Percentiles rank a stretch among this genome's conserved stretches.
Evolutionary conservation across 2,797 vertebrate species (phyloP).

Genomic region (Limnodromus scolopaceus): DNA sequence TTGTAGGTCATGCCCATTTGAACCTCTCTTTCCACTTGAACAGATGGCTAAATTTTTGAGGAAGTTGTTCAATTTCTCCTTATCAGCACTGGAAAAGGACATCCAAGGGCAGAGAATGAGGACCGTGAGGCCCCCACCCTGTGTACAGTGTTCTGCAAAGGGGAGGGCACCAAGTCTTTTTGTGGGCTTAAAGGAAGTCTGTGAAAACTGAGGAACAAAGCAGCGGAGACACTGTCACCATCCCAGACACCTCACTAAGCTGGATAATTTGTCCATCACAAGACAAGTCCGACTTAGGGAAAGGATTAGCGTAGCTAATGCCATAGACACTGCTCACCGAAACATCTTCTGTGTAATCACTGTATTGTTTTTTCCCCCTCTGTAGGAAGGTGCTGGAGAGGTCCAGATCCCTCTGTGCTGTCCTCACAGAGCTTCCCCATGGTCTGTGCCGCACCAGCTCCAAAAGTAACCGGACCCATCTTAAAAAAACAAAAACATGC

Average conservation of each 20-base stretch:
- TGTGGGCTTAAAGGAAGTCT: not conserved
- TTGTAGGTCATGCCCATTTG: not conserved
- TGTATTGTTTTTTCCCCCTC: not conserved
- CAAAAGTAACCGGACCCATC: not conserved
- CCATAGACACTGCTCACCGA: not conserved
- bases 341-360: not conserved
- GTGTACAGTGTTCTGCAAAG: not conserved
- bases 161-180: fast-evolving
- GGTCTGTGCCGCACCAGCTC: not conserved
- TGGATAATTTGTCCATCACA: slow-evolving; percentile 51
- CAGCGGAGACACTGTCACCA: not conserved
- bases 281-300: slow-evolving; percentile 31
- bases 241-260: slow-evolving; percentile 1
- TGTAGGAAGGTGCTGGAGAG: not conserved
- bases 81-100: not conserved
- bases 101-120: not conserved
- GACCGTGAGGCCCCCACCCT: not conserved
- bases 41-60: not conserved
- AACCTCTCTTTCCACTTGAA: not conserved
- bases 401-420: not conserved
- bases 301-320: slow-evolving; percentile 39
- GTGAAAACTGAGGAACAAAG: not conserved
- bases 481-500: not conserved
- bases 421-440: not conserved
- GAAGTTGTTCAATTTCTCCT: not conserved